Percentiles rank a stretch among this genome's conserved stretches.
Evolutionary conservation across 2,797 vertebrate genomes (phyloP).

Genomic region (Arctocebus calabarensis): DNA sequence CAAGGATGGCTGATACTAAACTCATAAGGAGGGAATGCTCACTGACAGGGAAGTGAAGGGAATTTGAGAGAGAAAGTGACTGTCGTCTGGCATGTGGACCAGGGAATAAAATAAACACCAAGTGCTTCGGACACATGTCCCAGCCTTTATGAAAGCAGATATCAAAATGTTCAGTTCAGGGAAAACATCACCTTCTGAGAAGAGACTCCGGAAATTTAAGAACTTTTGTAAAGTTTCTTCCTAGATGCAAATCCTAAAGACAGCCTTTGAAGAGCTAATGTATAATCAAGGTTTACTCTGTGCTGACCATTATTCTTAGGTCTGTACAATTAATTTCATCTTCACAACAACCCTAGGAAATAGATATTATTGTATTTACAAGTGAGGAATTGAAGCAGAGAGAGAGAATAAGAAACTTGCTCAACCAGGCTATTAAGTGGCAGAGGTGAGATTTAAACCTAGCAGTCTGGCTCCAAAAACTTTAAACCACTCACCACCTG

Average conservation of each 20-base stretch:
- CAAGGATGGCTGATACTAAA: not conserved
- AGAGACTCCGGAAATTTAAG: not conserved
- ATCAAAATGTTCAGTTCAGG: not conserved
- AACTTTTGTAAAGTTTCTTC: not conserved
- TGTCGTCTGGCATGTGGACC: not conserved
- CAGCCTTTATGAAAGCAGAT: not conserved
- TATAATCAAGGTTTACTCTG: not conserved
- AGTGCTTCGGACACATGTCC: not conserved
- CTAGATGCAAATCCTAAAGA: not conserved
- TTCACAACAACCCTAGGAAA: not conserved
- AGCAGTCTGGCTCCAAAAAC: not conserved
- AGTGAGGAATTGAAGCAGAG: not conserved
- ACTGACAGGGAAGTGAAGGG: not conserved
- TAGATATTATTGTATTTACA: not conserved
- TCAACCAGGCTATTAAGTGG: not conserved
- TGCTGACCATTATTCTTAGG: not conserved
- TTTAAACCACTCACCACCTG: not conserved
- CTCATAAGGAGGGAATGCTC: not conserved
- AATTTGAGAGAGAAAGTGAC: not conserved
- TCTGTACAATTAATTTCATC: not conserved
- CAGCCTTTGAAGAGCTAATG: not conserved
- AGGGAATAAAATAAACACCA: not conserved
- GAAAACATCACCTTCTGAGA: not conserved
- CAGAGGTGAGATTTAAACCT: not conserved
- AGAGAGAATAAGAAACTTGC: not conserved